A percentile compares a stretch with the other conserved stretches of the same genome.
phyloP scores from a whole-genome alignment of 2,888 invertebrate species.

The Tupiocoris notatus region DNA sequence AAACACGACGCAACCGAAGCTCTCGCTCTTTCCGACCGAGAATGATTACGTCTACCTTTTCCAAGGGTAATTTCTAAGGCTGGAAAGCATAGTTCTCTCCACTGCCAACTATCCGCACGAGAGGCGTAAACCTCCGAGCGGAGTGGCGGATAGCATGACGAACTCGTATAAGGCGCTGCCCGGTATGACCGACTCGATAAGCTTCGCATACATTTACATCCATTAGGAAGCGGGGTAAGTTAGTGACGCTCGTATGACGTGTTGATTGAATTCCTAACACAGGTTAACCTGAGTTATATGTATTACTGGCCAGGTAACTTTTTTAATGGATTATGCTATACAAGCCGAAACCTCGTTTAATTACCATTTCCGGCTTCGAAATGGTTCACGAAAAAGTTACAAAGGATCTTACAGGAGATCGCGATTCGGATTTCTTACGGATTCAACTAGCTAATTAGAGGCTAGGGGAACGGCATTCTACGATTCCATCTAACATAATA shows the following conservation, averaged over 20 bases:
- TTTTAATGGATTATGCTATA: no score
- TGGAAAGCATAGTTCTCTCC: neutral
- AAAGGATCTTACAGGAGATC: no score
- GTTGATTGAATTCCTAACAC: neutral
- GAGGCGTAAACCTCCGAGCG: neutral
- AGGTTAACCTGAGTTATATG: neutral
- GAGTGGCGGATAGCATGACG: slow-evolving; percentile 14
- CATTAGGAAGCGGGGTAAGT: neutral
- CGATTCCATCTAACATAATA: no score
- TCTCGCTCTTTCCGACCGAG: neutral
- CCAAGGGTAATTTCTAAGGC: neutral
- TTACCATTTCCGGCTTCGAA: no score
- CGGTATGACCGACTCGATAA: slow-evolving; percentile 15
- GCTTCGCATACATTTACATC: slow-evolving; percentile 24
- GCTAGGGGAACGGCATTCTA: no score
- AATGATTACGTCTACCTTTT: neutral
- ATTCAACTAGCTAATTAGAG: no score
- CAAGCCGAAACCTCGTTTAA: no score
- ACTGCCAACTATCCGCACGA: neutral
- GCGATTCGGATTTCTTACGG: no score
- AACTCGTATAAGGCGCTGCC: slow-evolving; percentile 9
- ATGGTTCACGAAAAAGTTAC: no score
- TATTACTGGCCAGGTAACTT: no score
- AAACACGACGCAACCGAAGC: neutral
- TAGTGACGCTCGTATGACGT: neutral